Base-by-base conservation (phyloP, 2,113 vertebrate species). In the Percopsis transmontana region DNA sequence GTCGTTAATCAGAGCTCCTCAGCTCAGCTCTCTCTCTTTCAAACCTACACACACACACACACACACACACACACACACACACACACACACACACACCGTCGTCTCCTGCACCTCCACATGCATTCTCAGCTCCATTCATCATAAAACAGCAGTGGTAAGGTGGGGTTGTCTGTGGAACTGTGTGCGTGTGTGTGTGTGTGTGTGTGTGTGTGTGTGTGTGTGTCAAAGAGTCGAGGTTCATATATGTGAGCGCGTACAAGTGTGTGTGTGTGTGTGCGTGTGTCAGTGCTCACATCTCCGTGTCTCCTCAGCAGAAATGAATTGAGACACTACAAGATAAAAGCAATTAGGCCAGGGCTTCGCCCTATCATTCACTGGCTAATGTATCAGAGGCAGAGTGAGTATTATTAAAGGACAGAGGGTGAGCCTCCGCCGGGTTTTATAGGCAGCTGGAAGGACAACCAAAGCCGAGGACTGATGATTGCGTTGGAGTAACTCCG, bases 261-360 rank as follows among this genome's bases (percentile, higher is more conserved):
- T 60, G 76, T 68, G 71, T 76, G 18, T 12, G 62, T 42, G 58
- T 71, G 75, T 66, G 74, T 66, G 62, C 77, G 74, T 72, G 68
- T 62, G 24, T 18, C 9, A 33, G 15, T 41, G 11, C 79, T 63
- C 81, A 83, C 81, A 75, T 85, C 84, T 54, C 79, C 10, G 72
- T 87, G 79, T 87, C 82, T 89, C 79, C 84, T 90, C 86, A 86
- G 89, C 85, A 88, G 76, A 87, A 89, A 90, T 85, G 89, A 90
- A 90, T 89, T 87, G 89, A 90, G 89, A 90, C 89, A 88, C 87
- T 87, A 87, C 87, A 87, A 89, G 89, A 90, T 85, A 86, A 89
- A 90, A 90, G 87, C 89, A 90, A 90, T 90, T 90, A 90, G 87
- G 84, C 83, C 86, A 65, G 82, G 83, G 85, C 84, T 88, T 76